Evolutionary conservation across 2,113 vertebrate species (phyloP).

Genomic region (Perca flavescens): DNA sequence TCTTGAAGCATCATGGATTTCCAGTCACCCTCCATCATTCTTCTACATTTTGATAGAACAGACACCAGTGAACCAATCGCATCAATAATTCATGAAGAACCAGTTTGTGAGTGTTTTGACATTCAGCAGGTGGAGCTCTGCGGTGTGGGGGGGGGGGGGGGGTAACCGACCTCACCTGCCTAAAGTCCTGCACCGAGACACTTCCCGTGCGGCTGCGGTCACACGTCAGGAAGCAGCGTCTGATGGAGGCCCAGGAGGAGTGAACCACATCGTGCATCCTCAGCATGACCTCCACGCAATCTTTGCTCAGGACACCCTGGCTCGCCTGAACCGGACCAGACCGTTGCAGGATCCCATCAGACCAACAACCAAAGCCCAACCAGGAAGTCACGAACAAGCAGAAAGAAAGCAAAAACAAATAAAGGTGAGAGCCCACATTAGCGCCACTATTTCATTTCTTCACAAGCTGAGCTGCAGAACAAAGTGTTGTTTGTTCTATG

Average conservation of each 20-base stretch:
- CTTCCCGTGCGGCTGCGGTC: conserved; percentile 52
- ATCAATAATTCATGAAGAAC: conserved; percentile 39
- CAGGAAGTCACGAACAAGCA: neutral
- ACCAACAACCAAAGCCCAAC: no score
- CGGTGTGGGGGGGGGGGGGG: neutral
- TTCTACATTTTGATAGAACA: conserved; percentile 29
- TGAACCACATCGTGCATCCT: conserved; percentile 74
- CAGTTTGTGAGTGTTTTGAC: neutral
- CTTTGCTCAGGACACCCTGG: conserved; percentile 27
- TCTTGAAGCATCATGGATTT: conserved; percentile 21
- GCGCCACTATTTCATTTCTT: conserved; percentile 5
- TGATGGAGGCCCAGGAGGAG: conserved; percentile 78
- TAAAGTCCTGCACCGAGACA: conserved; percentile 76
- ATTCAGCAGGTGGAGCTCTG: neutral
- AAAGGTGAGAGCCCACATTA: conserved; percentile 39
- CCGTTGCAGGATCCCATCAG: neutral
- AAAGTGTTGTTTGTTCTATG: conserved; percentile 56
- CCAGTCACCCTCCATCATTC: conserved; percentile 18
- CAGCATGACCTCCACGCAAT: conserved; percentile 70
- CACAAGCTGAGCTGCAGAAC: conserved; percentile 30
- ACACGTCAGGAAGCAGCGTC: conserved; percentile 69
- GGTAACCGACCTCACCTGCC: conserved; percentile 69
- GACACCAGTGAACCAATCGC: neutral
- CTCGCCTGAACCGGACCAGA: conserved; percentile 54
- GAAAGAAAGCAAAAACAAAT: conserved; percentile 34